phyloP scores from a whole-genome alignment of 2,113 vertebrate species.

The Tenebrosternarchus preto region DNA sequence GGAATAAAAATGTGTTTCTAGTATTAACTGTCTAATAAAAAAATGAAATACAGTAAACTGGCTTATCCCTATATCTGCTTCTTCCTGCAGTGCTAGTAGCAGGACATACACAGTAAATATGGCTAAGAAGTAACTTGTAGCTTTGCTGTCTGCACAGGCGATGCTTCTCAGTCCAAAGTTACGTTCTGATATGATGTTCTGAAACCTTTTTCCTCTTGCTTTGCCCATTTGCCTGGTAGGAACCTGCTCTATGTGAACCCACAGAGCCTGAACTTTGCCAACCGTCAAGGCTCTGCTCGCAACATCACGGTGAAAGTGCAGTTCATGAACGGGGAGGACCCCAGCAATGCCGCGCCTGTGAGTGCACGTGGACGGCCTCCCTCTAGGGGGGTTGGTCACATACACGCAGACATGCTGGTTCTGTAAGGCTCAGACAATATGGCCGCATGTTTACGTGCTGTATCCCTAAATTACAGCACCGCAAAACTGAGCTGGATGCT shows the following conservation, averaged over 20 bases:
- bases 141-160: no score
- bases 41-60: background rate
- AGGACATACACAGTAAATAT: background rate
- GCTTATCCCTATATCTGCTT: background rate
- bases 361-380: constrained; percentile 40
- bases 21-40: background rate
- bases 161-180: no score
- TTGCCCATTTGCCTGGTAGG: constrained; percentile 68
- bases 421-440: no score
- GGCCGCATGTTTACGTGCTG: no score
- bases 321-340: constrained; percentile 97
- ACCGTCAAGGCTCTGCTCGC: constrained; percentile 95
- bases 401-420: background rate
- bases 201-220: background rate
- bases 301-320: constrained; percentile 99
- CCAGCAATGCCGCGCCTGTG: constrained; percentile 95
- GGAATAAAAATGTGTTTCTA: background rate
- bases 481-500: no score
- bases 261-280: constrained; percentile 98
- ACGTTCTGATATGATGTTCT: no score
- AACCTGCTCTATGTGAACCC: constrained; percentile 96
- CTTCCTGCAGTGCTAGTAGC: background rate
- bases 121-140: no score
- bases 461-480: no score
- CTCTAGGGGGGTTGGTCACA: background rate